A percentile compares a stretch with the other conserved stretches of the same genome.
Conservation (phyloP, 2,888 invertebrate genomes). For the Deilephila elpenor region DNA sequence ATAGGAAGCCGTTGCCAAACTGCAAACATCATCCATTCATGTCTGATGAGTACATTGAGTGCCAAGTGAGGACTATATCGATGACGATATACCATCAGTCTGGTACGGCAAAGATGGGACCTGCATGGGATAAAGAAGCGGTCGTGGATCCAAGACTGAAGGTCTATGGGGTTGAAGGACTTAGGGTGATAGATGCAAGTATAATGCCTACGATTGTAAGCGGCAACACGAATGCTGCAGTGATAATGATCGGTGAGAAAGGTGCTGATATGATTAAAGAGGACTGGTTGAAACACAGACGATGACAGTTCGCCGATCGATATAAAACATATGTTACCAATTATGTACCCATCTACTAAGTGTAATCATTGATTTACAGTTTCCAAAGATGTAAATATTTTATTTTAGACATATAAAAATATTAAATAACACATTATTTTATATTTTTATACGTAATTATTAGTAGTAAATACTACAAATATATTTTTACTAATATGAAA, state of each 20-base stretch:
- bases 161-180: constrained; percentile 90
- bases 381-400: constrained; percentile 28
- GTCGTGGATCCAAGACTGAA: constrained; percentile 92
- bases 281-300: constrained; percentile 87
- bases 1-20: constrained; percentile 90
- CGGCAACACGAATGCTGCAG: constrained; percentile 95
- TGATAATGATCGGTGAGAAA: constrained; percentile 96
- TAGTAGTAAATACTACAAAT: too few relatives aligned
- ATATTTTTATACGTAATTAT: background rate
- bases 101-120: constrained; percentile 96
- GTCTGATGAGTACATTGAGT: constrained; percentile 93
- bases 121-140: constrained; percentile 89
- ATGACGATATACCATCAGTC: constrained; percentile 96
- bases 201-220: constrained; percentile 95
- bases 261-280: constrained; percentile 94
- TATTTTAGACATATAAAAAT: constrained; percentile 7
- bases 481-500: too few relatives aligned
- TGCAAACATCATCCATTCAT: constrained; percentile 89
- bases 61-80: constrained; percentile 93
- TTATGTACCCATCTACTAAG: constrained; percentile 35
- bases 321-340: constrained; percentile 40
- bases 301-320: constrained; percentile 53
- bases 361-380: constrained; percentile 21
- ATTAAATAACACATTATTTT: background rate
- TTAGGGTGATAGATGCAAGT: constrained; percentile 94